Evolutionary conservation across 2,113 vertebrate genomes (phyloP).

Genomic region (Tautogolabrus adspersus): DNA sequence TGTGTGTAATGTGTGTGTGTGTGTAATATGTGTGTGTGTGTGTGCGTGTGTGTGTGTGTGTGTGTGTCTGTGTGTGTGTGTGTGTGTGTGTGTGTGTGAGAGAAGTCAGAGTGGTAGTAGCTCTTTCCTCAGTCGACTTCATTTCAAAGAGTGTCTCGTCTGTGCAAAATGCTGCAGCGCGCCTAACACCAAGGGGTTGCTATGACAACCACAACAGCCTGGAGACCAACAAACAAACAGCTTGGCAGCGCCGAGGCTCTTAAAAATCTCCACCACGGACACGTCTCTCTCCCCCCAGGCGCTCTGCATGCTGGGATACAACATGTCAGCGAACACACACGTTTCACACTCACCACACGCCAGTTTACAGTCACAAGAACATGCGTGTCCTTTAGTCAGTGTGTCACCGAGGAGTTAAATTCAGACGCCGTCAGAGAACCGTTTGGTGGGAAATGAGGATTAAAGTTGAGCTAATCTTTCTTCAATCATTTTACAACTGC

Average conservation of each 20-base stretch:
- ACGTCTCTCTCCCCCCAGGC: too few species aligned
- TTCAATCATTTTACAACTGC: too few species aligned
- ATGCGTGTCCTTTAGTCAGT: conserved; percentile 8
- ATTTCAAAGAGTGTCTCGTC: conserved; percentile 48
- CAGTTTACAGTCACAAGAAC: conserved; percentile 42
- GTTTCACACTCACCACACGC: conserved; percentile 5
- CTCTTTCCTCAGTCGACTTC: conserved; percentile 51
- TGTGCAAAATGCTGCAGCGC: conserved; percentile 73
- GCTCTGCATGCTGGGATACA: not conserved
- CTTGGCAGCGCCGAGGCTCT: conserved; percentile 29
- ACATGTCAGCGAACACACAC: not conserved
- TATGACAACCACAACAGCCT: conserved; percentile 70
- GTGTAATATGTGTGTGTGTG: too few species aligned
- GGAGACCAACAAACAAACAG: conserved; percentile 76
- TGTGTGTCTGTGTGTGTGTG: too few species aligned
- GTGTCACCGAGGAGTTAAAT: not conserved
- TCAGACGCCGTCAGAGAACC: not conserved
- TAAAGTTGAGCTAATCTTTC: too few species aligned
- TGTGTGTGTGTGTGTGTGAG: not conserved
- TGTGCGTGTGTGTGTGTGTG: too few species aligned
- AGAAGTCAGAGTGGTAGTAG: conserved; percentile 56
- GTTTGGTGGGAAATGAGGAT: not conserved
- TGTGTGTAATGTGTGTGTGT: too few species aligned
- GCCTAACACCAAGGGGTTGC: conserved; percentile 60
- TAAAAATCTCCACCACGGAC: conserved; percentile 15